Evolutionary conservation across 92 coral and sea anemone genomes (phyloP).

Genomic region (Phenganax marumi): DNA sequence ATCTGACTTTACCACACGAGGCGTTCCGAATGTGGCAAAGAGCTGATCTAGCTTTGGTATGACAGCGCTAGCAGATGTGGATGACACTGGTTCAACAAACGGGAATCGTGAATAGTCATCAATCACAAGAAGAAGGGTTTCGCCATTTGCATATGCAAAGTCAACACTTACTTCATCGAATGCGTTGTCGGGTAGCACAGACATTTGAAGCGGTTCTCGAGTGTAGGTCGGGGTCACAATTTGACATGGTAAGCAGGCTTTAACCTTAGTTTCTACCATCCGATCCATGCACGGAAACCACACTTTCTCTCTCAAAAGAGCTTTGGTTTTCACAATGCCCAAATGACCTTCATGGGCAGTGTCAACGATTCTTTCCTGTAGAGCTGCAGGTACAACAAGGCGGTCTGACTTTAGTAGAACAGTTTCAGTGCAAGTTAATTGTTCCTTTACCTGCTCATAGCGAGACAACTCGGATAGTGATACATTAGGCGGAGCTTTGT

Average conservation of each 20-base stretch:
- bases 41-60: slow-evolving; percentile 52
- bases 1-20: slow-evolving; percentile 44
- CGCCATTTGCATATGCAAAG: slow-evolving; percentile 33
- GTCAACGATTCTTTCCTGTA: slow-evolving; percentile 53
- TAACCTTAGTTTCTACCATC: slow-evolving; percentile 53
- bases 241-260: slow-evolving; percentile 58
- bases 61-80: slow-evolving; percentile 16
- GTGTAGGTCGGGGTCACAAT: slow-evolving; percentile 45
- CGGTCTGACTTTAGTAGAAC: slow-evolving; percentile 32
- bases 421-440: slow-evolving; percentile 53
- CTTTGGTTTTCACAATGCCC: slow-evolving; percentile 59
- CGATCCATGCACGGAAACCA: slow-evolving; percentile 65
- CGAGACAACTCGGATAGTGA: slow-evolving; percentile 52
- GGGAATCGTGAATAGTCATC: slow-evolving; percentile 47
- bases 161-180: slow-evolving; percentile 63
- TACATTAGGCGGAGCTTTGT: slow-evolving; percentile 44
- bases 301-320: slow-evolving; percentile 51
- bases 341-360: slow-evolving; percentile 62
- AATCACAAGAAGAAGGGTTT: slow-evolving; percentile 21
- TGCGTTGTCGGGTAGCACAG: slow-evolving; percentile 56
- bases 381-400: slow-evolving; percentile 42
- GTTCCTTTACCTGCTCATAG: slow-evolving; percentile 47
- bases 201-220: slow-evolving; percentile 65
- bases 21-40: slow-evolving; percentile 49
- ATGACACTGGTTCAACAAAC: slow-evolving; percentile 8